Base-by-base conservation (phyloP, 1,140 invertebrate species). In the Psix sp. region DNA sequence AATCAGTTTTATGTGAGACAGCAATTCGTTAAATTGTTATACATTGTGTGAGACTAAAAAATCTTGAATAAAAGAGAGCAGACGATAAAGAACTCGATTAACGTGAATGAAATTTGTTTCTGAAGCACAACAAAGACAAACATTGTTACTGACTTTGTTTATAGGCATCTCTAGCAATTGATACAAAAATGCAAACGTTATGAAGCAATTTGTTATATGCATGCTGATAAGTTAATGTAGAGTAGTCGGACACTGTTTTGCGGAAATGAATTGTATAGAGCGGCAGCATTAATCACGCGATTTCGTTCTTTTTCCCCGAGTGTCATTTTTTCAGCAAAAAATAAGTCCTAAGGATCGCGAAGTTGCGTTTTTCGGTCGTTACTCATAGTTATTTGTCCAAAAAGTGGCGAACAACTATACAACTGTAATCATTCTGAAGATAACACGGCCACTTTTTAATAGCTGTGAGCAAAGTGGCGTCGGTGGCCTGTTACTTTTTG, bases 401-500 rank as follows among this genome's bases (percentile, higher is more conserved):
- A 56, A 43, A 43, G 21, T 20, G 35, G 29, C 21, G n/a, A 35
- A 33, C 38, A 57, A 24, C 40, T 45, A 45, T 33, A 29, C 20
- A 36, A 57, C 26, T 36, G 29, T 20, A 45, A 57, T 57, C 40
- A 13, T 15, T 16, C 7, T 13, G 13, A 35, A 57, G 52, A 57
- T 57, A 57, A 45, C 52, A n/a, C 26, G 49, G 14, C 36, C 15
- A 18, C 39, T 17, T 39, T 42, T 39, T 59, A 59, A 59, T 48
- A 59, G 56, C 42, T 35, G n/a, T 13, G 26, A 13, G 20, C 33
- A 33, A 42, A 42, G 38, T 31, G 7, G 11, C 5, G 35, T 26
- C 16, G 26, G 2, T 35, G 29, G 29, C 9, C 42, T 48, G 18
- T 48, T 48, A 60, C 43, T 60, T 60, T 60, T 60, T 60, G 45